These are phyloP conservation scores for Pardosa pseudoannulata DNA, from an alignment of 2,888 invertebrate genomes.

Conservation along the genomic window DNA sequence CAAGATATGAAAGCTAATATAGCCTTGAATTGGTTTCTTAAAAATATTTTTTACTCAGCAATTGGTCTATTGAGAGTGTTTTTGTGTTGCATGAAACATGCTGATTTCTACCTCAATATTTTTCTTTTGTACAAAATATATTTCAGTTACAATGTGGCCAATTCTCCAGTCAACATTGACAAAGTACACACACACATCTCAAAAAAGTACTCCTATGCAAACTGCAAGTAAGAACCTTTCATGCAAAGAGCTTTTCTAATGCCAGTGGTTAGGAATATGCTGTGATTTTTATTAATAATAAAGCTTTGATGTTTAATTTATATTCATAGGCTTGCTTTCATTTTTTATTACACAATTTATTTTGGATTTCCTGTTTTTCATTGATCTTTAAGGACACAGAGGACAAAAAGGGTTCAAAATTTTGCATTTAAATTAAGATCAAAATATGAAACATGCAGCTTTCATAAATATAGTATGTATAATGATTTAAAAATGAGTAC, in stretches of 20 bases:
- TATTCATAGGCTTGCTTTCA: too few relatives aligned
- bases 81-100: conserved; percentile 69
- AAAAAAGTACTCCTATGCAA: conserved; percentile 50
- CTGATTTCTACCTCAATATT: conserved; percentile 71
- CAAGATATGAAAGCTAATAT: conserved; percentile 9
- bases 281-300: too few relatives aligned
- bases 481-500: too few relatives aligned
- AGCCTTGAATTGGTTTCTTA: conserved; percentile 60
- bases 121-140: conserved; percentile 68
- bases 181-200: conserved; percentile 33
- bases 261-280: neutral
- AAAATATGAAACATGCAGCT: too few relatives aligned
- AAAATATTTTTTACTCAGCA: conserved; percentile 63
- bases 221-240: conserved; percentile 36
- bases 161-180: conserved; percentile 44
- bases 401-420: too few relatives aligned
- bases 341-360: too few relatives aligned
- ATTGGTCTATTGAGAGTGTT: conserved; percentile 42
- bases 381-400: too few relatives aligned
- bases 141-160: conserved; percentile 64
- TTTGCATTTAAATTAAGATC: too few relatives aligned
- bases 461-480: too few relatives aligned
- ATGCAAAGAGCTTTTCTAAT: conserved; percentile 23
- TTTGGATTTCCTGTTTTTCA: too few relatives aligned
- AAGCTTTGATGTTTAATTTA: too few relatives aligned